phyloP scores from a whole-genome alignment of 2,797 vertebrate genomes.

The Hylomyscus alleni region DNA sequence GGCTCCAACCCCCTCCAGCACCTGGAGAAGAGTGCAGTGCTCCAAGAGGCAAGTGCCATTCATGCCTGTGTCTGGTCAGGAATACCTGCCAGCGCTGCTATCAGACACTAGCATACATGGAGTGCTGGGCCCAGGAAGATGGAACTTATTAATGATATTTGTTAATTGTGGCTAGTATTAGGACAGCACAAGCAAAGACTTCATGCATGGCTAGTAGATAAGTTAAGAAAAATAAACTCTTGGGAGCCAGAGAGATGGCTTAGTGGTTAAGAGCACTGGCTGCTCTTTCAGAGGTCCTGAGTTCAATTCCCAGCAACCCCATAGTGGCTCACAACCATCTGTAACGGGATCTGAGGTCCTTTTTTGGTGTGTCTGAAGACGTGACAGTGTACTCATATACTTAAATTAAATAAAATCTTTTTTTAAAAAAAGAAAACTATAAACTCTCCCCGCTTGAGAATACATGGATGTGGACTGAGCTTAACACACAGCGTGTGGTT shows the following conservation, averaged over 20 bases:
- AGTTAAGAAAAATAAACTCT: not conserved
- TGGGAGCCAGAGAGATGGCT: too few species aligned
- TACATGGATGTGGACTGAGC: not conserved
- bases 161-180: not conserved
- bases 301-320: too few species aligned
- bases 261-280: too few species aligned
- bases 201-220: not conserved
- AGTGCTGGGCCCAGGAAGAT: not conserved
- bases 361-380: too few species aligned
- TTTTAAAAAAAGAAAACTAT: not conserved
- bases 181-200: not conserved
- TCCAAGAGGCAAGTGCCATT: constrained; percentile 90
- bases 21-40: constrained; percentile 91
- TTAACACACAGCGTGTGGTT: not conserved
- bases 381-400: too few species aligned
- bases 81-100: too few species aligned
- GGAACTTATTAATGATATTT: not conserved
- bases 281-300: too few species aligned
- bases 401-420: too few species aligned
- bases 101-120: not conserved
- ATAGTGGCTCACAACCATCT: too few species aligned
- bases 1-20: constrained; percentile 91
- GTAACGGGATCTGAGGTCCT: too few species aligned
- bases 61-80: not conserved
- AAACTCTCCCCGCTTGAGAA: not conserved